A percentile compares a stretch with the other conserved stretches of the same genome.
phyloP scores from a whole-genome alignment of 2,888 invertebrate genomes.

The Nomada ferruginata region DNA sequence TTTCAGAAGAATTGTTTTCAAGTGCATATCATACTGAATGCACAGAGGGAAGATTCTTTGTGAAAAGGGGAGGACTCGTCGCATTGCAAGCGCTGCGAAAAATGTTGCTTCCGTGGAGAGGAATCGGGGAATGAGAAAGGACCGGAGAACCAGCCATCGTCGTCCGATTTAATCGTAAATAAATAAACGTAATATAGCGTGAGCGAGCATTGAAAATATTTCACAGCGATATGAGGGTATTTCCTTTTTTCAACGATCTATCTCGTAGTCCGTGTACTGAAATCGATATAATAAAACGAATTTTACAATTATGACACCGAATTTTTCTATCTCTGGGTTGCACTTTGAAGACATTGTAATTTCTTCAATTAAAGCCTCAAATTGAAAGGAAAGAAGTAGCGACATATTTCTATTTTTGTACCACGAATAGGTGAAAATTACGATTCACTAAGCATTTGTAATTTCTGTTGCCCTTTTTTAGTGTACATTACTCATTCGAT shows the following conservation, averaged over 20 bases:
- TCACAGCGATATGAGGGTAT: neutral
- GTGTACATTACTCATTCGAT: too few species aligned
- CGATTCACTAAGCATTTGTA: too few species aligned
- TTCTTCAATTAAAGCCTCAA: too few species aligned
- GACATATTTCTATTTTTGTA: too few species aligned
- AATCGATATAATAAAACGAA: neutral
- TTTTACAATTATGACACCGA: too few species aligned
- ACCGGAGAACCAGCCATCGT: neutral
- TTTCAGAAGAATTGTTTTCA: constrained; percentile 47
- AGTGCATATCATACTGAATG: constrained; percentile 38
- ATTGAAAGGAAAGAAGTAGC: too few species aligned
- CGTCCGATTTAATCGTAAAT: constrained; percentile 35
- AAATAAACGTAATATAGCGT: constrained; percentile 11
- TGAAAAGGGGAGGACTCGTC: constrained; percentile 34
- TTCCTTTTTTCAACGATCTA: neutral
- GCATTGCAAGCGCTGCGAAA: constrained; percentile 30
- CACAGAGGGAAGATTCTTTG: constrained; percentile 18
- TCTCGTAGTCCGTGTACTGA: neutral
- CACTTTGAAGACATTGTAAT: too few species aligned
- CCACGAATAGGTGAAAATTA: too few species aligned
- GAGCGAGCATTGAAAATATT: neutral
- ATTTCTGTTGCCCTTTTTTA: too few species aligned
- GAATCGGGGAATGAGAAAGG: constrained; percentile 5
- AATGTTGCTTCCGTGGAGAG: constrained; percentile 29
- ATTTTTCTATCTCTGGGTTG: too few species aligned